Conservation (phyloP, 1,140 invertebrate species). For the Drosophila sp. region DNA sequence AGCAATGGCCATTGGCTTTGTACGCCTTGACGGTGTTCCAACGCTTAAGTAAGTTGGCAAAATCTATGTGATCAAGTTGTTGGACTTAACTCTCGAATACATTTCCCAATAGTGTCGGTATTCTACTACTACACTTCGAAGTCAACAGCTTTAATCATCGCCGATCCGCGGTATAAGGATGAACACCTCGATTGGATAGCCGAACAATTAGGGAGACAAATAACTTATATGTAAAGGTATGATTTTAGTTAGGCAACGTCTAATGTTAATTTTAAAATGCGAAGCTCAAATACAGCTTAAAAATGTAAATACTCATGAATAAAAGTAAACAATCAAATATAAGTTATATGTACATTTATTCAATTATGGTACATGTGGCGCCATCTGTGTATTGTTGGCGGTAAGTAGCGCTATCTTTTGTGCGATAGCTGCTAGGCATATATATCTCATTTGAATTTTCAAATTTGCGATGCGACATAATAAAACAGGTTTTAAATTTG, state of each 20-base stretch:
- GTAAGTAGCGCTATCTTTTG: constrained; percentile 10
- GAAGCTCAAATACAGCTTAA: constrained; percentile 20
- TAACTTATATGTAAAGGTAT: constrained; percentile 62
- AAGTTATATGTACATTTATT: not conserved
- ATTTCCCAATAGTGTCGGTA: constrained; percentile 87
- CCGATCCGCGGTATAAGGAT: constrained; percentile 89
- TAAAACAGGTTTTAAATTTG: not conserved
- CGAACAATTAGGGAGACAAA: constrained; percentile 85
- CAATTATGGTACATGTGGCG: constrained; percentile 9
- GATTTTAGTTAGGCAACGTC: constrained; percentile 27
- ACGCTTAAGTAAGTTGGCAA: constrained; percentile 62
- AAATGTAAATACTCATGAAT: constrained; percentile 23
- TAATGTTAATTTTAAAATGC: constrained; percentile 10
- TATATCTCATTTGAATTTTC: too few relatives aligned
- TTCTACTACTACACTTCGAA: constrained; percentile 91
- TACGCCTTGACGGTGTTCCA: constrained; percentile 68
- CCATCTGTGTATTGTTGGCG: constrained; percentile 3
- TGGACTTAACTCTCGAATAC: not conserved
- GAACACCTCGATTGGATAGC: constrained; percentile 90
- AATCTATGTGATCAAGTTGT: not conserved
- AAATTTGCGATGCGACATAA: not conserved
- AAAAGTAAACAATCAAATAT: not conserved
- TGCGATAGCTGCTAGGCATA: not conserved
- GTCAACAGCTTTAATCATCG: constrained; percentile 88
- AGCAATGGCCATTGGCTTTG: constrained; percentile 62